phyloP scores from a whole-genome alignment of 1,140 invertebrate species.

The Lasioglossum albipes region DNA sequence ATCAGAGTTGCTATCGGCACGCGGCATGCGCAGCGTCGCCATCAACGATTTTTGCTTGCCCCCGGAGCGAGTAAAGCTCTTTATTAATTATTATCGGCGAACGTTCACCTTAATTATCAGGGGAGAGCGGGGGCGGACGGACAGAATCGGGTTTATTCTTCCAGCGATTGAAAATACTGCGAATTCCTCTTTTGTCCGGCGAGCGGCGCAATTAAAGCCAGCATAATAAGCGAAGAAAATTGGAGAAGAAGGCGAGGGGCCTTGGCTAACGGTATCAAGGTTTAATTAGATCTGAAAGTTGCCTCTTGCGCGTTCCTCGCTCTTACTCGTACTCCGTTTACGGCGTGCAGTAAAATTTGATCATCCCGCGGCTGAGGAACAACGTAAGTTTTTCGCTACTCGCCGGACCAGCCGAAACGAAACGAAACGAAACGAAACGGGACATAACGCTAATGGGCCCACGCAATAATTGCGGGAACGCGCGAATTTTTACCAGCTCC shows the following conservation, averaged over 20 bases:
- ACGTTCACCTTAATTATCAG: too few species aligned
- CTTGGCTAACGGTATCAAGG: not conserved
- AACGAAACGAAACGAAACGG: not conserved
- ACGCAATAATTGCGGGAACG: not conserved
- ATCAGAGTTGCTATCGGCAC: not conserved
- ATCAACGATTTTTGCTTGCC: not conserved
- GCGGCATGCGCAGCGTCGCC: not conserved
- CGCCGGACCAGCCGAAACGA: not conserved
- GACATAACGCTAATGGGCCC: not conserved
- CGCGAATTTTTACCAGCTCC: not conserved
- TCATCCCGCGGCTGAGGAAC: not conserved
- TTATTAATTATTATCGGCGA: too few species aligned
- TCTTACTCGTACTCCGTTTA: not conserved
- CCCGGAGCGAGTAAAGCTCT: too few species aligned
- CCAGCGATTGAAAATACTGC: not conserved
- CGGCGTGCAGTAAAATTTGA: not conserved
- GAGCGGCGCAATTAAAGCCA: not conserved
- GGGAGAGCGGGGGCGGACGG: too few species aligned
- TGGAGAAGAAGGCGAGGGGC: not conserved
- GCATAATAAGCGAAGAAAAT: not conserved
- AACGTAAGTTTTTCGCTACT: not conserved
- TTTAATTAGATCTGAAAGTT: conserved; percentile 2
- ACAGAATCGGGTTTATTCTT: too few species aligned
- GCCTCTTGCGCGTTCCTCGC: not conserved
- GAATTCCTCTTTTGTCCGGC: not conserved